Percentiles rank a stretch among this genome's conserved stretches.
Conservation (phyloP, 2,113 vertebrate species). For the Silurus glanis region DNA sequence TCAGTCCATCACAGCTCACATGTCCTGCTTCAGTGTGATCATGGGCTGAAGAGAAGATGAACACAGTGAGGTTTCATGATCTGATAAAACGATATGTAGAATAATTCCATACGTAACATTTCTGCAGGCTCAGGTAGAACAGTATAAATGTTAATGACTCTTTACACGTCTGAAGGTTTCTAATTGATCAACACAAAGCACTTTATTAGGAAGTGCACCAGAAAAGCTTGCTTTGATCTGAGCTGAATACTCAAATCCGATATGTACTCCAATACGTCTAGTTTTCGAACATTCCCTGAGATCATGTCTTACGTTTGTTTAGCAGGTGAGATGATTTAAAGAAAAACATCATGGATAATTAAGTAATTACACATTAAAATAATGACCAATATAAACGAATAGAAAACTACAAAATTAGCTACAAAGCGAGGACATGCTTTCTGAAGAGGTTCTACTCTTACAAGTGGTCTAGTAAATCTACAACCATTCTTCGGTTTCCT, state of each 20-base stretch:
- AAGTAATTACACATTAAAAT: neutral
- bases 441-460: neutral
- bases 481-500: neutral
- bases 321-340: neutral
- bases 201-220: neutral
- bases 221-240: neutral
- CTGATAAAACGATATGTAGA: too few relatives aligned
- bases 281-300: neutral
- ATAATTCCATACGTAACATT: neutral
- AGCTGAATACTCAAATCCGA: neutral
- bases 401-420: neutral
- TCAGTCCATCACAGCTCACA: slow-evolving; percentile 39
- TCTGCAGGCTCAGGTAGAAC: neutral
- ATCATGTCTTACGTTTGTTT: neutral
- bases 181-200: neutral
- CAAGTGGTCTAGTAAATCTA: neutral
- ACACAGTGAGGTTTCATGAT: neutral
- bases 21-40: slow-evolving; percentile 64
- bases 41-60: slow-evolving; percentile 62
- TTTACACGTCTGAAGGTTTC: neutral
- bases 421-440: neutral
- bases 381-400: neutral
- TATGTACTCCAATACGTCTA: neutral
- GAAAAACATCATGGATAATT: neutral
- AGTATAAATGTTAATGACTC: neutral